These are phyloP conservation scores for Panzeria rudis DNA, from an alignment of 2,888 invertebrate species.

Conservation along the genomic window DNA sequence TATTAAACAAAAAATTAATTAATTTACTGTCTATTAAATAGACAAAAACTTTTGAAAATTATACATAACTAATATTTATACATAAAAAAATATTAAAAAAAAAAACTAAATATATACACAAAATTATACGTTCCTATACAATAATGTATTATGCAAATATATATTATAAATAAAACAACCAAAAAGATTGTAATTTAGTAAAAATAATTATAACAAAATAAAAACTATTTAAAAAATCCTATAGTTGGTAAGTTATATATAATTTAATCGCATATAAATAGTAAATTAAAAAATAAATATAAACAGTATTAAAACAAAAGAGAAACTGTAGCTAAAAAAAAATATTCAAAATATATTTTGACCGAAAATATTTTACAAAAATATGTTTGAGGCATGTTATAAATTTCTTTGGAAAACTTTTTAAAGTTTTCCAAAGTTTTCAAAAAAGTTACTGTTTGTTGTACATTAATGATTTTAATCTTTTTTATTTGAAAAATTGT, in stretches of 20 bases:
- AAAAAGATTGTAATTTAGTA: constrained; percentile 68
- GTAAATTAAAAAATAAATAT: constrained; percentile 57
- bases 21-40: constrained; percentile 72
- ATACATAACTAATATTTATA: constrained; percentile 67
- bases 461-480: too few species aligned
- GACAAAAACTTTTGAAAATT: constrained; percentile 67
- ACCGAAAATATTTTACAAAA: constrained; percentile 60
- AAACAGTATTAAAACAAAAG: constrained; percentile 75
- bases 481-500: too few species aligned
- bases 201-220: constrained; percentile 42
- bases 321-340: constrained; percentile 77
- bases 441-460: too few species aligned
- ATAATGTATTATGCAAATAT: constrained; percentile 74
- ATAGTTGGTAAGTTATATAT: constrained; percentile 60
- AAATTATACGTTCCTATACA: constrained; percentile 81
- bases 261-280: constrained; percentile 63
- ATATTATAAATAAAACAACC: constrained; percentile 62
- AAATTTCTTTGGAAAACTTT: neutral
- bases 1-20: constrained; percentile 45
- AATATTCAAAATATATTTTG: constrained; percentile 18
- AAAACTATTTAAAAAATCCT: constrained; percentile 62
- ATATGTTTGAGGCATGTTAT: neutral
- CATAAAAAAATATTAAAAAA: constrained; percentile 33
- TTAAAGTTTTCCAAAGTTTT: neutral
- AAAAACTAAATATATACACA: constrained; percentile 65